These are phyloP conservation scores for Drosophila niveifrons DNA, from an alignment of 2,888 invertebrate genomes.

Conservation along the genomic window DNA sequence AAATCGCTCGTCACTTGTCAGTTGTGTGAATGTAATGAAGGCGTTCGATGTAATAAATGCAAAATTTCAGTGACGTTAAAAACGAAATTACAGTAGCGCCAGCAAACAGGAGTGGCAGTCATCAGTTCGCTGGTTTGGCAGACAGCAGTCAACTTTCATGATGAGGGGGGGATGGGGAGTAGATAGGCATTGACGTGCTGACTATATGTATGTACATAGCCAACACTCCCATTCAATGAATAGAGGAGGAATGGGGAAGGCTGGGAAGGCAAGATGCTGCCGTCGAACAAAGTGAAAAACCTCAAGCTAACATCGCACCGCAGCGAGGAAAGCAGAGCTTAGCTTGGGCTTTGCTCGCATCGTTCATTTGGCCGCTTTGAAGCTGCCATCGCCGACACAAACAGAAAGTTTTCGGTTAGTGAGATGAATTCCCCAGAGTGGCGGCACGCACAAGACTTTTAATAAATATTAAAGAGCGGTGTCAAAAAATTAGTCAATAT, in stretches of 20 bases:
- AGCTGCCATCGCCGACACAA: not conserved
- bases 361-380: conserved; percentile 27
- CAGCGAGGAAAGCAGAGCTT: conserved; percentile 45
- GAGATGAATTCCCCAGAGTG: conserved; percentile 60
- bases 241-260: too few relatives aligned
- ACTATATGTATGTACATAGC: not conserved
- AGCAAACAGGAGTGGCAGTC: conserved; percentile 41
- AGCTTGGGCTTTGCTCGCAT: conserved; percentile 47
- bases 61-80: conserved; percentile 76
- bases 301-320: conserved; percentile 27
- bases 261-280: not conserved
- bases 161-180: not conserved
- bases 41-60: conserved; percentile 80
- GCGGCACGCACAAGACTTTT: conserved; percentile 75
- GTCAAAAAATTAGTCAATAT: conserved; percentile 49
- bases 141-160: conserved; percentile 32
- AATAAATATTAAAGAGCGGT: conserved; percentile 77
- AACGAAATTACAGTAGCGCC: conserved; percentile 67
- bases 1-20: conserved; percentile 72
- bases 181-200: conserved; percentile 32
- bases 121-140: conserved; percentile 24
- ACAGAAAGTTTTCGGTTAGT: conserved; percentile 1
- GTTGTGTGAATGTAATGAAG: conserved; percentile 77
- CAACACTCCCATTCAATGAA: not conserved
- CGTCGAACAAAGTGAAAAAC: conserved; percentile 27